A percentile compares a stretch with the other conserved stretches of the same genome.
phyloP scores from a whole-genome alignment of 2,113 vertebrate genomes.

The Recurvirostra avosetta region DNA sequence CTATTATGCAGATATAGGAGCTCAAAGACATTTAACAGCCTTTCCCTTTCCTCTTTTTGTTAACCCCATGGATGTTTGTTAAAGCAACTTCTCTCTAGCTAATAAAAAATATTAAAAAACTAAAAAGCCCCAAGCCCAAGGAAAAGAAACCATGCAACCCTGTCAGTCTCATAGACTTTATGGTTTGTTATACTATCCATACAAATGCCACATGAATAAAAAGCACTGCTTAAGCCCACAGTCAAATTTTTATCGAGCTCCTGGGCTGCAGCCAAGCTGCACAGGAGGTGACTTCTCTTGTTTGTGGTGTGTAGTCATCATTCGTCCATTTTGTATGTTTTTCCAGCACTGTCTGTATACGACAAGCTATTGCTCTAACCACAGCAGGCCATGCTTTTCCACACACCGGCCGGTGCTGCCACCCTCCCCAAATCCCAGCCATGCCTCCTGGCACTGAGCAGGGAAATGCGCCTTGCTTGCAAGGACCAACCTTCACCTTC shows the following conservation, averaged over 20 bases:
- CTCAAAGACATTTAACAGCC: neutral
- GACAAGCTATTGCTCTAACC: rapidly evolving
- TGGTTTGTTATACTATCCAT: neutral
- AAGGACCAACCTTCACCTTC: too few species aligned
- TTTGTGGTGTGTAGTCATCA: neutral
- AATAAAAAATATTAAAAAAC: neutral
- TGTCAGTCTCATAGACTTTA: neutral
- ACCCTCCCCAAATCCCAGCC: neutral
- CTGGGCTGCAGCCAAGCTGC: neutral
- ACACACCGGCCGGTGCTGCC: too few species aligned
- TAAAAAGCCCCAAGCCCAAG: neutral
- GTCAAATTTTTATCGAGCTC: neutral
- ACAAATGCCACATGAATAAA: neutral
- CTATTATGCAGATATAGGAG: neutral
- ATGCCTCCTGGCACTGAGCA: neutral
- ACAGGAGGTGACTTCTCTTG: neutral
- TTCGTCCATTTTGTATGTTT: neutral
- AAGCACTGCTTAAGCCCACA: neutral
- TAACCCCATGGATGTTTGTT: neutral
- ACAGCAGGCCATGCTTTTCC: neutral
- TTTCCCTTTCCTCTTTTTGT: neutral
- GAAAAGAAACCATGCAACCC: neutral
- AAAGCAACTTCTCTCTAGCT: neutral
- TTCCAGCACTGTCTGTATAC: neutral
- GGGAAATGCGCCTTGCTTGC: too few species aligned